Conservation (phyloP, 2,797 vertebrate species). For the Eleutherodactylus coqui region DNA sequence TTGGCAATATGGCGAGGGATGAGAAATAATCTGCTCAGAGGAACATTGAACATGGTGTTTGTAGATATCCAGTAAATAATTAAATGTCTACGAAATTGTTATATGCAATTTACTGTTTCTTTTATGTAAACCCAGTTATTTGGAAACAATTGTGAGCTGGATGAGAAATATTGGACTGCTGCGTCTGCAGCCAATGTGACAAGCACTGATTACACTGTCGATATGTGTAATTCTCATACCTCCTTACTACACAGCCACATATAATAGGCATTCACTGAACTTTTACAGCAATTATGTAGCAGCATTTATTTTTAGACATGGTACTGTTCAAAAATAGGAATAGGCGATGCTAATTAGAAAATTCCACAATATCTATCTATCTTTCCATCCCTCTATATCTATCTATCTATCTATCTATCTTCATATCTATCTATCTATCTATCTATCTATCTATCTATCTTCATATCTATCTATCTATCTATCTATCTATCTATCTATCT, state of each 20-base stretch:
- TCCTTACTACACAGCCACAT: background rate
- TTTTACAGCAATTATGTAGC: background rate
- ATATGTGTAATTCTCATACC: background rate
- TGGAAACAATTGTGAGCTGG: background rate
- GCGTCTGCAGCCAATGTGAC: background rate
- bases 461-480: too few relatives aligned
- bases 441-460: too few relatives aligned
- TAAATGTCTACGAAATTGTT: background rate
- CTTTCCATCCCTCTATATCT: too few relatives aligned
- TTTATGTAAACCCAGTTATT: background rate
- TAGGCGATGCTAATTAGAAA: too few relatives aligned
- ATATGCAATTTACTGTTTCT: background rate
- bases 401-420: too few relatives aligned
- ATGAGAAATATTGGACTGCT: conserved; percentile 8
- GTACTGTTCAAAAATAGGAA: too few relatives aligned
- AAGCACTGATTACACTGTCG: background rate
- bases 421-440: too few relatives aligned
- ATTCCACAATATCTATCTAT: too few relatives aligned
- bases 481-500: too few relatives aligned
- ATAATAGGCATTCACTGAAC: background rate
- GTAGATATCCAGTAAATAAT: background rate
- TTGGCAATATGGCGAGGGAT: conserved; percentile 1
- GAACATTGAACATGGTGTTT: background rate
- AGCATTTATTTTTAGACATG: too few relatives aligned
- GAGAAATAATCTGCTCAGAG: background rate